These are phyloP conservation scores for Idaea aversata DNA, from an alignment of 2,888 invertebrate species.

Conservation along the genomic window DNA sequence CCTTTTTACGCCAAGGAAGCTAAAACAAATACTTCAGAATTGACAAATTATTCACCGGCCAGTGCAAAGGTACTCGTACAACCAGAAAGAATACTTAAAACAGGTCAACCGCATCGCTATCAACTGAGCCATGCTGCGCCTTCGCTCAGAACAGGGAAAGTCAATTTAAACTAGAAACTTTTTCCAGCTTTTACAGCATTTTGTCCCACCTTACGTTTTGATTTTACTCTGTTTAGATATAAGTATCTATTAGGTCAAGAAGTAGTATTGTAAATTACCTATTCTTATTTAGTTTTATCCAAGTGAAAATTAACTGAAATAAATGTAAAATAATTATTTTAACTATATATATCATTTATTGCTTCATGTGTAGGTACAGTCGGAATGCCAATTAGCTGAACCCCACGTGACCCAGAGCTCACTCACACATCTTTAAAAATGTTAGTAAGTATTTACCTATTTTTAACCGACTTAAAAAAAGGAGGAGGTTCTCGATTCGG, in stretches of 20 bases:
- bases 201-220: slow-evolving; percentile 44
- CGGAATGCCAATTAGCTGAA: no score
- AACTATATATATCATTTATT: no score
- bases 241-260: background rate
- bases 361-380: no score
- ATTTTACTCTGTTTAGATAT: slow-evolving; percentile 31
- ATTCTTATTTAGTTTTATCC: no score
- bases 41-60: background rate
- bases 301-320: no score
- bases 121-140: slow-evolving; percentile 2
- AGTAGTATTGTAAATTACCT: background rate
- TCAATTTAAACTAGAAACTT: slow-evolving; percentile 66
- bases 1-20: background rate
- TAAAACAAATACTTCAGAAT: slow-evolving; percentile 1
- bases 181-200: slow-evolving; percentile 50
- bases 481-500: no score
- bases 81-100: background rate
- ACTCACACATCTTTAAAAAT: no score
- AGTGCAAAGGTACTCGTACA: slow-evolving; percentile 1
- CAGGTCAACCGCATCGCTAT: slow-evolving; percentile 4
- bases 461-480: no score
- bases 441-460: no score
- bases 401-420: no score
- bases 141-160: slow-evolving; percentile 60
- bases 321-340: no score